Evolutionary conservation across 2,888 invertebrate species (phyloP), one percentile per base, ranked within the genome.

Genomic region (Caprella mutica): DNA sequence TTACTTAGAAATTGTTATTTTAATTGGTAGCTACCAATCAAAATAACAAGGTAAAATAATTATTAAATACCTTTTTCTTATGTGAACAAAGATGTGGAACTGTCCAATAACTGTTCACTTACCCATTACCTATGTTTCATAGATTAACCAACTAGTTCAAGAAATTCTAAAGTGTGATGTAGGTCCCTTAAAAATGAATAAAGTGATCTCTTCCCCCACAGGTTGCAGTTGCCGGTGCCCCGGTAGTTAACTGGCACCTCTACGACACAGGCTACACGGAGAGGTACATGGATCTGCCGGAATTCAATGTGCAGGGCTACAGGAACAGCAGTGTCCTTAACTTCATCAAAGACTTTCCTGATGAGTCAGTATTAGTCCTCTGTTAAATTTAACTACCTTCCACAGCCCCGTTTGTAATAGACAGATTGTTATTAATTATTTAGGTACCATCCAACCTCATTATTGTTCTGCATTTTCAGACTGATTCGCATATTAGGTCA

Each of bases 181-280:
- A 14, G 56, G 30, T 21, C 5, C 1, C n/a, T 58, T 19, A 27
- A 14, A 5, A 40, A 27, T 29, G 14, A 35, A 27, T 21, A 21
- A 9, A 0, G 27, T 2, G 66, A 81, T 80, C 70, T 81, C n/a
- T n/a, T n/a, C n/a, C n/a, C n/a, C n/a, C n/a, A n/a, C n/a, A n/a
- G n/a, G n/a, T n/a, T 68, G 89, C 93, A 62, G 86, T 96, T 65
- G 94, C 96, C 50, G 97, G 96, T 53, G 97, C 97, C 12, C 97
- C 97, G 0, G 97, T 98, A 3, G 93, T 94, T 9, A 88, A 88
- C 70, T 98, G 98, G 97, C 81, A 84, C 65, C 80, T 93, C 55
- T 99, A 98, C 76, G 98, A 98, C 75, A 97, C 97, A 0, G 97
- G 94, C 14, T 98, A 98, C 76, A 96, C 94, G 53, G 98, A 98